These are phyloP conservation scores for Clamator glandarius DNA, from an alignment of 2,797 vertebrate genomes.

Conservation along the genomic window DNA sequence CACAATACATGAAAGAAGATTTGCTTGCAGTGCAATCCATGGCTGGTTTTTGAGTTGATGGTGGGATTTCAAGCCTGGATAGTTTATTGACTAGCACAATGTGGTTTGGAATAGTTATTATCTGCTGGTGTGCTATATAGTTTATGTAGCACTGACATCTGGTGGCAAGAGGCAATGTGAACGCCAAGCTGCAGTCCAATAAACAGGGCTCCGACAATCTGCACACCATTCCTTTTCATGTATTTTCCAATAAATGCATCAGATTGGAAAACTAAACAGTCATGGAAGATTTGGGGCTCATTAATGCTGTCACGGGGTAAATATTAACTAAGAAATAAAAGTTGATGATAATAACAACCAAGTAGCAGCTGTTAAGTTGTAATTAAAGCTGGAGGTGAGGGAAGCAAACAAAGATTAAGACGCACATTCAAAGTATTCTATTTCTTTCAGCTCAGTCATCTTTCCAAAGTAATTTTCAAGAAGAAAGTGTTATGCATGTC, in stretches of 20 bases:
- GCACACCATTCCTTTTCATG: fast-evolving
- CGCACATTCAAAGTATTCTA: neutral
- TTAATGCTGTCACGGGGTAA: neutral
- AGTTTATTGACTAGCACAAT: neutral
- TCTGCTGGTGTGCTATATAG: fast-evolving
- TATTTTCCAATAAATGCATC: neutral
- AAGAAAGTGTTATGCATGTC: neutral
- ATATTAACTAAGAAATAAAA: neutral
- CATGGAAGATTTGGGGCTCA: neutral
- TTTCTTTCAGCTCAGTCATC: neutral
- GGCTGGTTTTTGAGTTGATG: neutral
- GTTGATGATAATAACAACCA: neutral
- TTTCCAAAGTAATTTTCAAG: neutral
- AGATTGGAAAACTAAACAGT: neutral
- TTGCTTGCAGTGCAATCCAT: neutral
- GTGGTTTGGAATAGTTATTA: neutral
- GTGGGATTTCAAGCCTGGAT: neutral
- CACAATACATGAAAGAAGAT: neutral
- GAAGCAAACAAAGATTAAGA: neutral
- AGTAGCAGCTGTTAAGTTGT: neutral
- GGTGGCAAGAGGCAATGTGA: neutral
- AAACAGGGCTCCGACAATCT: fast-evolving
- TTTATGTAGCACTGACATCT: conserved; percentile 41
- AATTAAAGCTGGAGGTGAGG: neutral
- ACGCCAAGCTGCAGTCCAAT: no score